Conservation (phyloP, 2,888 invertebrate genomes). For the Unio pictorum region DNA sequence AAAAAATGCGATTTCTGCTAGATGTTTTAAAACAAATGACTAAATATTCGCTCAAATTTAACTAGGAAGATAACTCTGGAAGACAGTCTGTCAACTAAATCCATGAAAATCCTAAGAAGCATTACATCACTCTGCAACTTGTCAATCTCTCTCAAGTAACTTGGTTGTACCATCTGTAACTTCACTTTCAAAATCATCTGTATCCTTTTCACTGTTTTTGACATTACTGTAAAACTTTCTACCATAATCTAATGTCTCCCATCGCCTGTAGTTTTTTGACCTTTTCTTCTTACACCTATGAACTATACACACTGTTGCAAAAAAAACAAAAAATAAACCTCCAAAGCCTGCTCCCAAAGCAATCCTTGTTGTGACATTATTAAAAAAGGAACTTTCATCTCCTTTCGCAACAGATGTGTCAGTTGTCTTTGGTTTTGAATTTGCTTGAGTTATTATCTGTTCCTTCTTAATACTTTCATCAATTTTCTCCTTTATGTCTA, state of each 20-base stretch:
- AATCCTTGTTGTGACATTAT: slow-evolving; percentile 32
- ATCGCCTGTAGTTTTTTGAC: slow-evolving; percentile 37
- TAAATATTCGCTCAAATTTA: too few relatives aligned
- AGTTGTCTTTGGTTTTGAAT: background rate
- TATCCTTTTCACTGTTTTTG: slow-evolving; percentile 40
- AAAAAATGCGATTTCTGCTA: too few relatives aligned
- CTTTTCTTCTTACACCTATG: slow-evolving; percentile 19
- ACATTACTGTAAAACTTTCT: slow-evolving; percentile 46
- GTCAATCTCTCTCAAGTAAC: slow-evolving; percentile 16
- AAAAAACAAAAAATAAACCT: slow-evolving; percentile 28
- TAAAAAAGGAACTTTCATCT: slow-evolving; percentile 4
- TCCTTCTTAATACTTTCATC: slow-evolving; percentile 26
- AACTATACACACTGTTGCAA: slow-evolving; percentile 31
- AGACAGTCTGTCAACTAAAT: too few relatives aligned
- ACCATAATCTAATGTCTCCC: slow-evolving; percentile 51
- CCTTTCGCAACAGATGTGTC: too few relatives aligned
- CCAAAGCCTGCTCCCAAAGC: slow-evolving; percentile 34
- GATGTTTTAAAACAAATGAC: too few relatives aligned
- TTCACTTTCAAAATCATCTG: slow-evolving; percentile 49
- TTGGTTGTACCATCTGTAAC: slow-evolving; percentile 41
- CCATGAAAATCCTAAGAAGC: too few relatives aligned
- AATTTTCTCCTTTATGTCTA: slow-evolving; percentile 32
- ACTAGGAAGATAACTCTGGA: too few relatives aligned
- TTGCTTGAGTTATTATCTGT: slow-evolving; percentile 12
- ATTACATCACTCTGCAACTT: background rate